These are phyloP conservation scores for Montipora efflorescens DNA, from an alignment of 64 coral and sea anemone genomes.

Conservation along the genomic window DNA sequence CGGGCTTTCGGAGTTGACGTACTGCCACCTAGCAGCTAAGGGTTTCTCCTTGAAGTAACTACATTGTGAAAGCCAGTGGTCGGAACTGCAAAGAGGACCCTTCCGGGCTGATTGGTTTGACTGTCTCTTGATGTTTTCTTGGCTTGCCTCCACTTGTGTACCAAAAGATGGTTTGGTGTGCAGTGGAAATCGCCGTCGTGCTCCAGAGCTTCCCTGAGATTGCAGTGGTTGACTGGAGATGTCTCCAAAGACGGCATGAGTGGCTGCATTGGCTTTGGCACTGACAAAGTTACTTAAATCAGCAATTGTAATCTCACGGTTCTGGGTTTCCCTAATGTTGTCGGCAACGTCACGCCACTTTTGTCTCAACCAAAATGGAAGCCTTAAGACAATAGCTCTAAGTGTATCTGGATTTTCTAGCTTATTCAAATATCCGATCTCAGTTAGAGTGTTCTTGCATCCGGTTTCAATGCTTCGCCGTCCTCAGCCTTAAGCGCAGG, in stretches of 20 bases:
- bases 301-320: not conserved
- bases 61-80: slow-evolving; percentile 26
- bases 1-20: not conserved
- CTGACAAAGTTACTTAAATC: slow-evolving; percentile 6
- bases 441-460: not conserved
- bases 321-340: not conserved
- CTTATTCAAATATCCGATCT: slow-evolving; percentile 11
- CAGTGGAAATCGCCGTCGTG: not conserved
- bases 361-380: not conserved
- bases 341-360: not conserved
- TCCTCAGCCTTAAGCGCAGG: not conserved
- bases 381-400: not conserved
- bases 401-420: slow-evolving; percentile 32
- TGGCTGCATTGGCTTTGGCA: slow-evolving; percentile 16
- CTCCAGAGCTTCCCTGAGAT: slow-evolving; percentile 11
- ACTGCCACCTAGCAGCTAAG: not conserved
- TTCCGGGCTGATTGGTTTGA: not conserved
- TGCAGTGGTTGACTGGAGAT: slow-evolving; percentile 1
- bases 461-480: not conserved
- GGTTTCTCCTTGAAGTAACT: not conserved
- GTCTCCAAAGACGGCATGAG: slow-evolving; percentile 42
- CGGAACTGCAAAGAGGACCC: not conserved
- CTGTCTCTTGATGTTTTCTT: not conserved
- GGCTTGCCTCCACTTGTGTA: not conserved
- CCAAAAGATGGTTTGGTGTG: not conserved